These are phyloP conservation scores for Deilephila elpenor DNA, from an alignment of 2,888 invertebrate species.

Conservation along the genomic window DNA sequence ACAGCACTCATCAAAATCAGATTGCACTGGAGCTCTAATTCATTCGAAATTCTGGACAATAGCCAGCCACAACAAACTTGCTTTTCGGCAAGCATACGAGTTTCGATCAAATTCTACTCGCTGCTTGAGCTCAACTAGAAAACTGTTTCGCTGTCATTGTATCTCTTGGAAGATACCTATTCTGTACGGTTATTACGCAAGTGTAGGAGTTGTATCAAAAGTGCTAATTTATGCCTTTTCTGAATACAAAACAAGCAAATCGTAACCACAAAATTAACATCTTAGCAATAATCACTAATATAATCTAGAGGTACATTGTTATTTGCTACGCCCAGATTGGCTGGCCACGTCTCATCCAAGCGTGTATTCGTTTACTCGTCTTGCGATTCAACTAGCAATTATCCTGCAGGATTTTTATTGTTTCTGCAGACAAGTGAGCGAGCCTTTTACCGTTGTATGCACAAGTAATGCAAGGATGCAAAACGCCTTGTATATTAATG, in stretches of 20 bases:
- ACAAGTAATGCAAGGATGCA: constrained; percentile 9
- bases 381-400: neutral
- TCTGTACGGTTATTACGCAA: too few species aligned
- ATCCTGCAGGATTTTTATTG: neutral
- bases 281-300: neutral
- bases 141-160: neutral
- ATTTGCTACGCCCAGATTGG: neutral
- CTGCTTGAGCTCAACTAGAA: neutral
- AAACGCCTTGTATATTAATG: constrained; percentile 3
- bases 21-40: constrained; percentile 30
- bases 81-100: constrained; percentile 24
- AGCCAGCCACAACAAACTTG: constrained; percentile 31
- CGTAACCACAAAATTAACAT: neutral
- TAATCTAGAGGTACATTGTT: neutral
- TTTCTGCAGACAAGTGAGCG: neutral
- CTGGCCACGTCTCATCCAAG: neutral
- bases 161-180: too few species aligned
- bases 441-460: constrained; percentile 8
- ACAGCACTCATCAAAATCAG: constrained; percentile 32
- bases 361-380: neutral
- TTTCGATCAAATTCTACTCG: constrained; percentile 21
- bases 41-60: constrained; percentile 31
- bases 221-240: too few species aligned
- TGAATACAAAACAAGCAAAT: too few species aligned
- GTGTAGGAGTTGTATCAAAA: too few species aligned